A percentile compares a stretch with the other conserved stretches of the same genome.
Conservation (phyloP, 2,888 invertebrate species). For the Sinohyriopsis cumingii region DNA sequence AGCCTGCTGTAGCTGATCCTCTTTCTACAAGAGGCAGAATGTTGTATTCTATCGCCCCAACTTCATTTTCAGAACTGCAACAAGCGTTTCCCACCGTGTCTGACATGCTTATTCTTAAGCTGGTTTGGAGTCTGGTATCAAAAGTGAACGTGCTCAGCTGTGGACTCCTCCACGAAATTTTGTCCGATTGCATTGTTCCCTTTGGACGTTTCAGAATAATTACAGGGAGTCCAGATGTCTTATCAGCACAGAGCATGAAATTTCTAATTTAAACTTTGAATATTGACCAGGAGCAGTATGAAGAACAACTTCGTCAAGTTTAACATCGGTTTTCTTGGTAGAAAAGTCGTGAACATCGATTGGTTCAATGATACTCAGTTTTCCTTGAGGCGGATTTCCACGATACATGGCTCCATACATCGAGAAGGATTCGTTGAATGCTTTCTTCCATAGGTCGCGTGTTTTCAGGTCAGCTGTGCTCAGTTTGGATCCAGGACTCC, state of each 20-base stretch:
- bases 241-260: slow-evolving; percentile 9
- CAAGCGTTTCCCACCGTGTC: slow-evolving; percentile 7
- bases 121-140: slow-evolving; percentile 10
- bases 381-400: slow-evolving; percentile 70
- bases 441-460: slow-evolving; percentile 70
- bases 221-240: neutral
- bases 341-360: slow-evolving; percentile 49
- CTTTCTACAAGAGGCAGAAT: slow-evolving; percentile 9
- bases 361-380: slow-evolving; percentile 65
- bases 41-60: slow-evolving; percentile 21
- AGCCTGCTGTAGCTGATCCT: no score
- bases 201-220: neutral
- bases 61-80: slow-evolving; percentile 3
- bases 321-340: slow-evolving; percentile 42
- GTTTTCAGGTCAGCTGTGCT: slow-evolving; percentile 70
- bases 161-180: slow-evolving; percentile 2
- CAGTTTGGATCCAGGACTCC: slow-evolving; percentile 71
- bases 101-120: slow-evolving; percentile 4
- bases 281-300: neutral
- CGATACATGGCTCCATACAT: slow-evolving; percentile 73
- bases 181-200: neutral
- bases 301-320: slow-evolving; percentile 16
- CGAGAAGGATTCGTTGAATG: slow-evolving; percentile 70
- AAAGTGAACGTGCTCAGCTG: slow-evolving; percentile 5
- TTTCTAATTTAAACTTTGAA: slow-evolving; percentile 36